Conservation (phyloP, 2,113 vertebrate genomes). For the Sander vitreus region DNA sequence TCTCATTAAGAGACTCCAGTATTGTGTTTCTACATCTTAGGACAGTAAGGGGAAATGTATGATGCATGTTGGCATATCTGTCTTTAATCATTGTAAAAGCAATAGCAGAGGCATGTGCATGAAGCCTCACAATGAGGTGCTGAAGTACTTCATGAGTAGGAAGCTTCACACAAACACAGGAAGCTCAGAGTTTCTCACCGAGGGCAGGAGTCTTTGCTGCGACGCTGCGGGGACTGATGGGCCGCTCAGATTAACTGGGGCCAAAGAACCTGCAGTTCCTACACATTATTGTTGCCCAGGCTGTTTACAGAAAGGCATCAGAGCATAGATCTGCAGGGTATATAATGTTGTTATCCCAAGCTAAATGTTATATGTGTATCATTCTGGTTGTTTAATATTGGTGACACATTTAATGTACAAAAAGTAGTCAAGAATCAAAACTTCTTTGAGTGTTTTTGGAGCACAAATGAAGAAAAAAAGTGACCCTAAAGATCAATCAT, state of each 20-base stretch:
- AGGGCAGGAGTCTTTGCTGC: conserved; percentile 70
- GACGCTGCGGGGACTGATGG: conserved; percentile 73
- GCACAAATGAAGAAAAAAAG: background rate
- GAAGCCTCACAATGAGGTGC: conserved; percentile 83
- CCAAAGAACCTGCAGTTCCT: conserved; percentile 70
- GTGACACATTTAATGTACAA: background rate
- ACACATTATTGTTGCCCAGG: conserved; percentile 55
- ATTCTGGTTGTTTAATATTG: conserved; percentile 7
- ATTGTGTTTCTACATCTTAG: conserved; percentile 40
- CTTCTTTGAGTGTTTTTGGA: background rate
- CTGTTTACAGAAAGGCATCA: conserved; percentile 36
- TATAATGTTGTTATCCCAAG: conserved; percentile 5
- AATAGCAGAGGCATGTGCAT: conserved; percentile 70
- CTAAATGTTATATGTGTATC: conserved; percentile 7
- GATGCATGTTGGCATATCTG: conserved; percentile 59
- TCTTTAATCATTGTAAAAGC: conserved; percentile 76
- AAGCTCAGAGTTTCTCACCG: conserved; percentile 81
- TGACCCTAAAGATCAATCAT: background rate
- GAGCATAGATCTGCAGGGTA: conserved; percentile 25
- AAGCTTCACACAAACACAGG: conserved; percentile 88
- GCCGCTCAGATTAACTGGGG: conserved; percentile 77
- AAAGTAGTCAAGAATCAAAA: background rate
- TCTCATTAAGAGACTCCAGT: conserved; percentile 15
- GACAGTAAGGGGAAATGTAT: conserved; percentile 53
- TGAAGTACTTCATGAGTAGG: conserved; percentile 81